A percentile compares a stretch with the other conserved stretches of the same genome.
Conservation (phyloP, 2,888 invertebrate genomes). For the Ecdyonurus torrentis region DNA sequence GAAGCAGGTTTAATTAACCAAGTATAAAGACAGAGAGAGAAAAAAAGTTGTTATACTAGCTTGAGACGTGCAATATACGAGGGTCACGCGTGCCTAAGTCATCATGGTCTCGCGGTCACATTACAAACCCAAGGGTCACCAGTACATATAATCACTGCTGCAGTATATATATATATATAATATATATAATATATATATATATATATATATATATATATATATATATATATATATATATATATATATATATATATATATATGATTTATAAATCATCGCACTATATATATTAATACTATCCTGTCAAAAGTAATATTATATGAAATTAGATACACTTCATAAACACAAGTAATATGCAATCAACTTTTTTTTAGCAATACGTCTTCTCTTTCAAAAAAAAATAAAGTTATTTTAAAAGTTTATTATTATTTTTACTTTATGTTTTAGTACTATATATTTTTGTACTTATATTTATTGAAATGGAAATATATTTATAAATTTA, state of each 20-base stretch:
- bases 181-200: not conserved
- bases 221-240: not conserved
- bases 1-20: not conserved
- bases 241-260: not conserved
- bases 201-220: not conserved
- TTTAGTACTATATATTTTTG: no score
- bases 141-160: not conserved
- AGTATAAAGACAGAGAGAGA: no score
- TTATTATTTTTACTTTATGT: no score
- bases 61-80: not conserved
- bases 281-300: no score
- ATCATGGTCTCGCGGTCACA: not conserved
- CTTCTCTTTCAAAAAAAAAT: no score
- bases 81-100: constrained; percentile 3
- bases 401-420: no score
- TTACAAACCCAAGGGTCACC: not conserved
- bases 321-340: not conserved
- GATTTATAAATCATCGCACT: no score
- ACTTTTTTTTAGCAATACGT: no score
- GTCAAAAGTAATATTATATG: not conserved
- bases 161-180: not conserved
- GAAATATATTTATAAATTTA: no score
- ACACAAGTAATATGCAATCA: no score
- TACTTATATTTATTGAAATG: no score
- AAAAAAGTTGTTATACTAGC: not conserved